A percentile compares a stretch with the other conserved stretches of the same genome.
These are phyloP conservation scores for Chelidonichthys spinosus DNA, from an alignment of 2,797 vertebrate genomes.

Conservation along the genomic window DNA sequence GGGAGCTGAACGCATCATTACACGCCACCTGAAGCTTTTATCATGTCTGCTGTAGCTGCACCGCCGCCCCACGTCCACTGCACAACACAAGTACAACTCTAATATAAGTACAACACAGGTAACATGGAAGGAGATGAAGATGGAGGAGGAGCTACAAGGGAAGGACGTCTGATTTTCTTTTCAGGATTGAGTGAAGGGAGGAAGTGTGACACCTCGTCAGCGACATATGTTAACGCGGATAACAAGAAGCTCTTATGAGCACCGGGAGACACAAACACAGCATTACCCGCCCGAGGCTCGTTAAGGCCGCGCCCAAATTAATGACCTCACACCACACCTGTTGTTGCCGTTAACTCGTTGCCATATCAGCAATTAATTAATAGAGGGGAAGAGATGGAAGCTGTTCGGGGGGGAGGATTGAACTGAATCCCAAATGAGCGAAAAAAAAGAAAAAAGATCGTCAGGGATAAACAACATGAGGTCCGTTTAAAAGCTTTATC, in stretches of 20 bases:
- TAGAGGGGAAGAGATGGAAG: conserved; percentile 24
- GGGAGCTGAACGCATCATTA: too few relatives aligned
- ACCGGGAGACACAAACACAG: conserved; percentile 86
- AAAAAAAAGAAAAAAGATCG: not conserved
- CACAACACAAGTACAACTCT: too few relatives aligned
- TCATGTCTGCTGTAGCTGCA: too few relatives aligned
- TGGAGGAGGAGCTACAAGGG: too few relatives aligned
- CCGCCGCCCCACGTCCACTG: too few relatives aligned
- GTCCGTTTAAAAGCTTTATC: not conserved
- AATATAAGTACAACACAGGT: too few relatives aligned
- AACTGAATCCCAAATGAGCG: not conserved
- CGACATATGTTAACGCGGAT: conserved; percentile 95
- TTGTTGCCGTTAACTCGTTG: conserved; percentile 49
- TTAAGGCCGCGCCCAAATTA: conserved; percentile 90
- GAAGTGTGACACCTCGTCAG: conserved; percentile 84
- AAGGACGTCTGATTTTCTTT: not conserved
- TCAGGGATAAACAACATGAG: not conserved
- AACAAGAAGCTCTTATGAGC: conserved; percentile 92
- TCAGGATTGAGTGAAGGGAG: not conserved
- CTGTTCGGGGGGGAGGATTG: not conserved
- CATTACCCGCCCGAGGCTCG: conserved; percentile 90
- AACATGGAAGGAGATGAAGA: too few relatives aligned
- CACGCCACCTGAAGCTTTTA: too few relatives aligned
- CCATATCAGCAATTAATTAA: conserved; percentile 62
- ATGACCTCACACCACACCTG: conserved; percentile 88